Evolutionary conservation across 2,888 invertebrate species (phyloP).

Genomic region (Drosophila neoperkinsi): DNA sequence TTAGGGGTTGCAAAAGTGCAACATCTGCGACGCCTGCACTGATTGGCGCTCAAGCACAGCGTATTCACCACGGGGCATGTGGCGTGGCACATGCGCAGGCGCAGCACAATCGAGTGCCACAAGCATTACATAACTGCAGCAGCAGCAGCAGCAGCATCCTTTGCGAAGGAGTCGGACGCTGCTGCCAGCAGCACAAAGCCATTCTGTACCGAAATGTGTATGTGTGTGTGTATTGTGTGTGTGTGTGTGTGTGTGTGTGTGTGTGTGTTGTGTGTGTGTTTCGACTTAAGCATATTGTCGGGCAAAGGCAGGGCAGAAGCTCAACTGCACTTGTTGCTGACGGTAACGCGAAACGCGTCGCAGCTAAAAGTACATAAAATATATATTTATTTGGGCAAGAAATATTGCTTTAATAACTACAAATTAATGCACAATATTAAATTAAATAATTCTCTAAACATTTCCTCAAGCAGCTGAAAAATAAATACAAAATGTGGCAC

Average conservation of each 20-base stretch:
- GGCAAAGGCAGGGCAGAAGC: constrained; percentile 62
- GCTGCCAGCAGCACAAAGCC: constrained; percentile 24
- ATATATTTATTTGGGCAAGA: neutral
- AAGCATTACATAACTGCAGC: constrained; percentile 62
- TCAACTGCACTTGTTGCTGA: constrained; percentile 83
- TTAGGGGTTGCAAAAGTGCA: constrained; percentile 77
- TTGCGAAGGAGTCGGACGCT: neutral
- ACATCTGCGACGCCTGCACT: constrained; percentile 39
- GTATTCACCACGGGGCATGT: constrained; percentile 58
- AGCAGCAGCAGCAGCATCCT: constrained; percentile 10
- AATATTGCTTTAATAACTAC: neutral
- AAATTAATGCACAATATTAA: neutral
- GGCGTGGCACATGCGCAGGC: constrained; percentile 65
- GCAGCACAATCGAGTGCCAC: constrained; percentile 50
- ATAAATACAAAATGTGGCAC: constrained; percentile 61
- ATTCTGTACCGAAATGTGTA: neutral
- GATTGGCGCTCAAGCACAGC: constrained; percentile 62
- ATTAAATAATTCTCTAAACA: neutral
- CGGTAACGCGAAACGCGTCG: constrained; percentile 46
- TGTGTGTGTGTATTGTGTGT: constrained; percentile 4
- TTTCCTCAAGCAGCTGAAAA: constrained; percentile 3
- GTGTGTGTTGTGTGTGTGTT: constrained; percentile 3
- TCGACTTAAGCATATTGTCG: constrained; percentile 21
- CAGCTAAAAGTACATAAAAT: constrained; percentile 9
- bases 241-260: constrained; percentile 2